A percentile compares a stretch with the other conserved stretches of the same genome.
phyloP scores from a whole-genome alignment of 2,888 invertebrate genomes.

The Idaea biselata region DNA sequence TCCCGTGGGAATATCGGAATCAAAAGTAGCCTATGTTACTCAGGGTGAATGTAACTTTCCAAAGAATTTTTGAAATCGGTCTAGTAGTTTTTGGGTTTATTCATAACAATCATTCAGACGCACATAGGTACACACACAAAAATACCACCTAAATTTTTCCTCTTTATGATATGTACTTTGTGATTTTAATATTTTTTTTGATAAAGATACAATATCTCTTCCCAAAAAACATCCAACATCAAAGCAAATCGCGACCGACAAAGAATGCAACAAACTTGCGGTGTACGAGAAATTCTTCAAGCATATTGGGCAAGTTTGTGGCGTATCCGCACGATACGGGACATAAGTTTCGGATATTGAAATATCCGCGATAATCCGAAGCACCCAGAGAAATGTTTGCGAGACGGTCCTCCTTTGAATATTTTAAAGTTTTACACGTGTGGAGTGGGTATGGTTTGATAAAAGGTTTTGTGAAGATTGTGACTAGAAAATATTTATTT shows the following conservation, averaged over 20 bases:
- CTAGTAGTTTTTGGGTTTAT: too few species aligned
- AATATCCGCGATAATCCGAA: conserved; percentile 57
- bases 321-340: conserved; percentile 4
- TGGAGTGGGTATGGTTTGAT: not conserved
- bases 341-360: conserved; percentile 58
- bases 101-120: too few species aligned
- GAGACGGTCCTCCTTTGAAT: conserved; percentile 2
- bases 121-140: too few species aligned
- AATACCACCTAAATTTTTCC: too few species aligned
- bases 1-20: too few species aligned
- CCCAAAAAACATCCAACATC: not conserved
- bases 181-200: too few species aligned
- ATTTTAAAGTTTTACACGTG: conserved; percentile 1
- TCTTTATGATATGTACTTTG: too few species aligned
- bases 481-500: not conserved
- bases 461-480: not conserved
- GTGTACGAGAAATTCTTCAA: not conserved
- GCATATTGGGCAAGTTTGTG: conserved; percentile 33
- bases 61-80: too few species aligned
- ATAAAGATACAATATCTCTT: not conserved
- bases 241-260: not conserved
- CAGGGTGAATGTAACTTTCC: too few species aligned
- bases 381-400: conserved; percentile 15
- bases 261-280: not conserved
- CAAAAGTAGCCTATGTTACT: too few species aligned